phyloP scores from a whole-genome alignment of 2,888 invertebrate species.

The Belgica antarctica region DNA sequence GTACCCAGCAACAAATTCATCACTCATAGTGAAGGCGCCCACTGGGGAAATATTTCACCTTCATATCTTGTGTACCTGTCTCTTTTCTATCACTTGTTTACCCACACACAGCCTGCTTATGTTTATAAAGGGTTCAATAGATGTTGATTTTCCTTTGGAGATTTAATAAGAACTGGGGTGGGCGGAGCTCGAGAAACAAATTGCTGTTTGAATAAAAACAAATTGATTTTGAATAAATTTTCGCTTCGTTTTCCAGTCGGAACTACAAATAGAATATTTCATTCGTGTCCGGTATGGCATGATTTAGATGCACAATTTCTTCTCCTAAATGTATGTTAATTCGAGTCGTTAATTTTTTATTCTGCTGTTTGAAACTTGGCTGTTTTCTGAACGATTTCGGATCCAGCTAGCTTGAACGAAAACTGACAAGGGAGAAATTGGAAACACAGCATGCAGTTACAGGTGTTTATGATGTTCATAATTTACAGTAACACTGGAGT shows the following conservation, averaged over 20 bases:
- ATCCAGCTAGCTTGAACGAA: neutral
- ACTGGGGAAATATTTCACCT: no score
- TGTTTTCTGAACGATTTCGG: neutral
- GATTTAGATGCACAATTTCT: no score
- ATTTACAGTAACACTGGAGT: neutral
- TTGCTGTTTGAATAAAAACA: slow-evolving; percentile 41
- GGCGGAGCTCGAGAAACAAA: slow-evolving; percentile 13
- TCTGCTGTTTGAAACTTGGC: no score
- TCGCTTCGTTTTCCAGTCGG: neutral
- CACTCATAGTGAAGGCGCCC: no score
- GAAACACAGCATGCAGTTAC: neutral
- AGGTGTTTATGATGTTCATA: slow-evolving; percentile 24
- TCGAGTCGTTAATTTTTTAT: no score
- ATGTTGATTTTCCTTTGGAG: slow-evolving; percentile 38
- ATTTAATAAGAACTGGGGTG: slow-evolving; percentile 22
- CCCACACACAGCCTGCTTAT: no score
- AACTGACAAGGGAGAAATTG: neutral
- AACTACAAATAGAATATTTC: no score
- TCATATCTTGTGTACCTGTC: no score
- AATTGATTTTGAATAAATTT: slow-evolving; percentile 41
- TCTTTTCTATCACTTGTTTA: no score
- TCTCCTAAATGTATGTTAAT: no score
- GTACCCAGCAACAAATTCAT: no score
- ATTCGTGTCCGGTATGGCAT: no score
- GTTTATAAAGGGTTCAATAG: slow-evolving; percentile 34